Base-by-base conservation (phyloP, 2,797 vertebrate genomes). In the Nyctalus aviator region DNA sequence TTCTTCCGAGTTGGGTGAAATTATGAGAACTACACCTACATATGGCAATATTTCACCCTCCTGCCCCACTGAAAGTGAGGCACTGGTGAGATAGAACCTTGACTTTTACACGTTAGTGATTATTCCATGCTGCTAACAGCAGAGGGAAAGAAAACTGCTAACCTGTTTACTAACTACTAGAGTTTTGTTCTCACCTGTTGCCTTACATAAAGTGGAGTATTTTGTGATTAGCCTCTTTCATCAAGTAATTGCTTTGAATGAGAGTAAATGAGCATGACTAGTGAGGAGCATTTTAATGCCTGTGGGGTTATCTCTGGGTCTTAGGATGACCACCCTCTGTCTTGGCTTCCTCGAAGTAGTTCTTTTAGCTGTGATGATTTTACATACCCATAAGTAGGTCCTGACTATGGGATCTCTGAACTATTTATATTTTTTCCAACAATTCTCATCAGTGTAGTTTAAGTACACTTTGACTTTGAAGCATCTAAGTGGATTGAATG, bases 11-110 rank as follows among this genome's bases (percentile, higher is more conserved):
- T 50, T 93, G 93, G 79, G 35, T 86, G 81, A 94, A 91, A 85
- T 92, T 76, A 88, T 44, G 32, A 95, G 91, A 86, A 93, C 71
- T 81, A 13, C 9, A 77, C 71, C 72, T 68, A 55, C 81, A 30
- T 64, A 78, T 25, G 35, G 90, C 90, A 6, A 93, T 96, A 95
- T 84, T 81, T 93, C 85, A 94, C 93, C 95, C 79, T 95, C 82
- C 50, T 4, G 1, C 62, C 32, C n/a, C 78, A 23, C 13, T 89
- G 71, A 62, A n/a, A 71, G 37, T 72, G 78, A 93, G 78, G 68
- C 82, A 20, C 18, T 23, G 37, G 41, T 53, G 30, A 84, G 84
- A 93, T 62, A 73, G 69, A 91, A 83, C 66, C 23, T 66, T 77
- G 35, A 64, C 77, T 90, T 76, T 94, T 35, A 69, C 93, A 75